These are phyloP conservation scores for Echiichthys vipera DNA, from an alignment of 2,797 vertebrate species.

Conservation along the genomic window DNA sequence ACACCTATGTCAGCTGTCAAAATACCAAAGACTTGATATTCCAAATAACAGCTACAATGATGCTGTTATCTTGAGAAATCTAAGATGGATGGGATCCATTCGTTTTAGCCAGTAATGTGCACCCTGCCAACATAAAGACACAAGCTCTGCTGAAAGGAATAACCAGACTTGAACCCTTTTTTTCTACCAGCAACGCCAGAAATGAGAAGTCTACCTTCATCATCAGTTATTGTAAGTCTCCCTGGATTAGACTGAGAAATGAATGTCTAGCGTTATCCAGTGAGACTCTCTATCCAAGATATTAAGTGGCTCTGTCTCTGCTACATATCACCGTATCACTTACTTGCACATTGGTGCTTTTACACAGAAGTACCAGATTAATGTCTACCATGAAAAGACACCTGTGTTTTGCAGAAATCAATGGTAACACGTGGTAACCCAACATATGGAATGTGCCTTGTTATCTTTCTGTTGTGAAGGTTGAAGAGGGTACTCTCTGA, in stretches of 20 bases:
- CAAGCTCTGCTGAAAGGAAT: constrained; percentile 26
- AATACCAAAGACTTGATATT: constrained; percentile 21
- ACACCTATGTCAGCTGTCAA: constrained; percentile 21
- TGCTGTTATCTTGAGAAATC: constrained; percentile 16
- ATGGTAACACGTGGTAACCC: constrained; percentile 8
- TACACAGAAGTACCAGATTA: constrained; percentile 53
- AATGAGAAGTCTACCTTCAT: constrained; percentile 38
- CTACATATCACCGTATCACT: constrained; percentile 33
- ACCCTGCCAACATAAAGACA: constrained; percentile 32
- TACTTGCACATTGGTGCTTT: constrained; percentile 27
- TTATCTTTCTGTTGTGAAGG: constrained; percentile 2
- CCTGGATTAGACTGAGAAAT: constrained; percentile 51
- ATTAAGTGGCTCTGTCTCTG: constrained; percentile 51
- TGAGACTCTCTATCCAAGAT: constrained; percentile 26
- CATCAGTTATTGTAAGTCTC: constrained; percentile 44
- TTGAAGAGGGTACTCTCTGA: neutral
- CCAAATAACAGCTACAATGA: constrained; percentile 1
- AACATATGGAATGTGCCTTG: constrained; percentile 5
- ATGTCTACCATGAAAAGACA: constrained; percentile 40
- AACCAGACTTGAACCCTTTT: constrained; percentile 32
- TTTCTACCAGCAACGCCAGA: constrained; percentile 27
- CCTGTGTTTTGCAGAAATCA: constrained; percentile 29
- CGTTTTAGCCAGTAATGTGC: constrained; percentile 19
- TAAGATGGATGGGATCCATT: constrained; percentile 9
- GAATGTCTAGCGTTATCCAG: constrained; percentile 34